Evolutionary conservation across 2,113 vertebrate genomes (phyloP).

Genomic region (Platycercus adscitus): DNA sequence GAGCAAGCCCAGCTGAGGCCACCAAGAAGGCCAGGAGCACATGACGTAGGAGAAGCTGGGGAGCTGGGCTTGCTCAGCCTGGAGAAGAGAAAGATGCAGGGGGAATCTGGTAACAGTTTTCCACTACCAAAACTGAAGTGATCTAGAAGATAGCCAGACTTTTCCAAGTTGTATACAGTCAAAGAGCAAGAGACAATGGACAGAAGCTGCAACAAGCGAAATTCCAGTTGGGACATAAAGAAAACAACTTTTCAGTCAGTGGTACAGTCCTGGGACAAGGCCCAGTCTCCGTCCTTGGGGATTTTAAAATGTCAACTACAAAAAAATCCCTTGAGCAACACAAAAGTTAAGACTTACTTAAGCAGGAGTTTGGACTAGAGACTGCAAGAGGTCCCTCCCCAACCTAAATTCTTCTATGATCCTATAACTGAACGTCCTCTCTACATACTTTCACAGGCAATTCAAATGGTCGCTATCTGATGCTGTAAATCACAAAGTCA

Average conservation of each 20-base stretch:
- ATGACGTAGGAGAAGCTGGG: neutral
- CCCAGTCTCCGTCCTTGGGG: neutral
- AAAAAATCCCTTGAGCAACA: neutral
- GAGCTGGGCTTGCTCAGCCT: neutral
- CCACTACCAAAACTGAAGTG: neutral
- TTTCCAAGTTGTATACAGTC: neutral
- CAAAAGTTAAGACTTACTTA: neutral
- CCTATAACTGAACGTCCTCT: neutral
- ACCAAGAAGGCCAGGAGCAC: constrained; percentile 31
- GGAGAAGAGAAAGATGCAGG: neutral
- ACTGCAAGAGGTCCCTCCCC: neutral
- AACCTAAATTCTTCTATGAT: neutral
- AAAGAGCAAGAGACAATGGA: constrained; percentile 10
- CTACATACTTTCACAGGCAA: neutral
- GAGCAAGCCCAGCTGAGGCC: constrained; percentile 26
- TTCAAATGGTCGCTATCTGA: neutral
- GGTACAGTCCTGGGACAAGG: constrained; percentile 13
- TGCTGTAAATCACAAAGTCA: neutral
- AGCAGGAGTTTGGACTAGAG: neutral
- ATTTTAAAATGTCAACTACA: constrained; percentile 12
- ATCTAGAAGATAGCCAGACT: neutral
- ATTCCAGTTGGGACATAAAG: constrained; percentile 19
- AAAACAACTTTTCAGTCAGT: constrained; percentile 11
- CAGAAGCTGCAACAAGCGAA: neutral
- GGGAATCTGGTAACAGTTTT: constrained; percentile 8